phyloP scores from a whole-genome alignment of 1,140 invertebrate species.

The Delia radicum region DNA sequence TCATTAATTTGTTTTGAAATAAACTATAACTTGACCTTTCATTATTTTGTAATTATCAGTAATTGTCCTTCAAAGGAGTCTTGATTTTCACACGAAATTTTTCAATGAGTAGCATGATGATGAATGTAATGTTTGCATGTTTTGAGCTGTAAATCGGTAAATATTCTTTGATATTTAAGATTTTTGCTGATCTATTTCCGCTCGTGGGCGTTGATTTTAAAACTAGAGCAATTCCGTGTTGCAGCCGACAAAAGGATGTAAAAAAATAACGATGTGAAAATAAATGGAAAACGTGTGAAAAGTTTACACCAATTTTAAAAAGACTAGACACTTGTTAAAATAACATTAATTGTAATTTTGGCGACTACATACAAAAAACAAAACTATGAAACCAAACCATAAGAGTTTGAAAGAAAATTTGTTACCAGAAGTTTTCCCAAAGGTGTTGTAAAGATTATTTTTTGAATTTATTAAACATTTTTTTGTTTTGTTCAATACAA shows the following conservation, averaged over 20 bases:
- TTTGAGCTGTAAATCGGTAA: neutral
- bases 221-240: constrained; percentile 6
- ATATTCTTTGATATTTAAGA: neutral
- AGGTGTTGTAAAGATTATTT: neutral
- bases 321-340: constrained; percentile 10
- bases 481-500: neutral
- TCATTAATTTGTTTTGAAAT: no score
- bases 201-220: neutral
- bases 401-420: neutral
- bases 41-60: no score
- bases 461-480: neutral
- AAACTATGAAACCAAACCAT: neutral
- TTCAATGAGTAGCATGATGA: neutral
- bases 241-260: no score
- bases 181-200: neutral
- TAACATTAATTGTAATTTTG: neutral
- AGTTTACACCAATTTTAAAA: neutral
- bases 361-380: no score
- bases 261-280: no score
- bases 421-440: neutral
- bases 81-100: no score
- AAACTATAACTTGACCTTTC: no score
- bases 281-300: no score
- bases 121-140: neutral
- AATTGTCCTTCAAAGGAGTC: no score